Base-by-base conservation (phyloP, 2,888 invertebrate genomes). In the Diaperis boleti region DNA sequence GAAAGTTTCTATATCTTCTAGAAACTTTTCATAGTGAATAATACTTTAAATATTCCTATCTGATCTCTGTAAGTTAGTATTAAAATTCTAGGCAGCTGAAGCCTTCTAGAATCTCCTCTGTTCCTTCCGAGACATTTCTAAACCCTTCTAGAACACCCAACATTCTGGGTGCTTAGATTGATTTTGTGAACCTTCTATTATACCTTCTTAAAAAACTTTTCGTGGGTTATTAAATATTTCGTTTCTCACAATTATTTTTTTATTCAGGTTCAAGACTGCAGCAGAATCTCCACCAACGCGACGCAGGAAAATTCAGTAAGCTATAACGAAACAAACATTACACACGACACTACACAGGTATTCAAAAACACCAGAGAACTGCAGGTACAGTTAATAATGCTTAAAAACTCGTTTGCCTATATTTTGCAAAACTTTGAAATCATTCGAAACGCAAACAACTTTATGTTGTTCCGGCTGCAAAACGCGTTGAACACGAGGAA, bases 181-280 rank as follows among this genome's bases (percentile, higher is more conserved):
- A 3, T 52, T 52, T 8, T 8, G 6, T 20, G n/a, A 6, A 1
- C 37, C 18, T 39, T 18, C 18, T 29, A 13, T 20, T 31, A 0
- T 6, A 15, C 4, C 7, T 52, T 20, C 6, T 4, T 20, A 26
- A n/a, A 5, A 26, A 26, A 26, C 6, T 26, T 26, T 8, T 26
- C 26, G 6, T 26, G 6, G 26, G 6, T 5, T 26, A 8, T 3
- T 8, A 26, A 3, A 1, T 26, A 26, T 3, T 26, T 6, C 11
- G 8, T 47, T 22, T n/a, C n/a, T n/a, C n/a, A n/a, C n/a, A n/a
- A n/a, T n/a, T n/a, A 45, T 0, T 45, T 50, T 49, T 55, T n/a
- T 31, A 5, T 59, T 57, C 60, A 64, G 67, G 70, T 49, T 7
- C 64, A 54, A 47, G 47, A 47, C 41, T 35, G 17, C 49, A 41